Base-by-base conservation (phyloP, 2,888 invertebrate species). In the Odontothrips loti region DNA sequence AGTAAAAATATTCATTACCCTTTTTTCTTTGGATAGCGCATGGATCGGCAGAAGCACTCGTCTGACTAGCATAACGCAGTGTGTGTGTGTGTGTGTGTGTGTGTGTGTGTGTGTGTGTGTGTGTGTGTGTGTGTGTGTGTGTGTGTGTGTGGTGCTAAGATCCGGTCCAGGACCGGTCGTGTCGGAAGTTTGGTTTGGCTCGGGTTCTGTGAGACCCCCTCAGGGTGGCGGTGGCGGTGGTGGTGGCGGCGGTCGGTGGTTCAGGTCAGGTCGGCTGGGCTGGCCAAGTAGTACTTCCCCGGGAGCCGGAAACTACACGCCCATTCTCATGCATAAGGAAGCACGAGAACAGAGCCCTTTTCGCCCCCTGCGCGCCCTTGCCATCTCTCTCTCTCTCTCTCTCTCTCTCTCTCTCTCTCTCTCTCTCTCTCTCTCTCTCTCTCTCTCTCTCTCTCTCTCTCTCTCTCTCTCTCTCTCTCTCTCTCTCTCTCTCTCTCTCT, bases 111-210 rank as follows among this genome's bases (percentile, higher is more conserved):
- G 34, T 43, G 34, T 43, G 34, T 6, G 34, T 43, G 34, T 43
- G 34, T 43, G 34, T 43, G 34, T 43, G 34, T 43, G 34, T 43
- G 34, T 43, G 34, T 43, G 34, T 43, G 34, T 6, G 34, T 43
- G 34, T 43, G 34, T 43, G 34, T 43, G 34, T 43, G 34, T 43
- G 34, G 2, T 6, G 58, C 4, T 51, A 20, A 51, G 58, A 58
- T 58, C 58, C 58, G 58, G 58, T 58, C 58, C 58, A 6, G 20
- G 34, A 6, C 20, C 15, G 15, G 58, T 58, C 58, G 58, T 58
- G 58, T 58, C 58, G 58, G 58, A 58, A 58, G 58, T 58, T 58
- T 58, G 58, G 58, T 58, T 58, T 58, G 15, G 58, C 58, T 58
- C 6, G 58, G 58, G 15, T 58, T 15, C 58, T 58, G 58, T 6